Evolutionary conservation across 2,888 invertebrate genomes (phyloP).

Genomic region (Ornithoptera alexandrae): DNA sequence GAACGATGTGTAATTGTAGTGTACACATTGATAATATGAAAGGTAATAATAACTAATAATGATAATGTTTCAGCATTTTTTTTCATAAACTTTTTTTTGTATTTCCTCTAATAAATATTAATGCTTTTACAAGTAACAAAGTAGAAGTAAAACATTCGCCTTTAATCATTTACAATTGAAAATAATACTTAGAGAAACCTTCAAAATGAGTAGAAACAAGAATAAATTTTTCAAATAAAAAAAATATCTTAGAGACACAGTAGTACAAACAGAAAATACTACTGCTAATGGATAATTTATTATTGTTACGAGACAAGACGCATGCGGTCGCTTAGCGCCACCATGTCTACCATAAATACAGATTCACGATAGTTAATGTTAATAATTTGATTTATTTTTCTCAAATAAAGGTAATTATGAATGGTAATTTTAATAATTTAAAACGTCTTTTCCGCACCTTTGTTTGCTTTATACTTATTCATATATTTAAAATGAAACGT

Average conservation of each 20-base stretch:
- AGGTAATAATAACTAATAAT: neutral
- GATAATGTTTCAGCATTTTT: neutral
- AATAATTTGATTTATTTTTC: neutral
- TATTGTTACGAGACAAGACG: constrained; percentile 76
- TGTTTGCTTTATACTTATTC: no score
- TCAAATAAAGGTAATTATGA: neutral
- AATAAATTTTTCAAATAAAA: constrained; percentile 15
- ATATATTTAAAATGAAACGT: no score
- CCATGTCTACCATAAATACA: constrained; percentile 35
- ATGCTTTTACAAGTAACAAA: no score
- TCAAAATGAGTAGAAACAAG: constrained; percentile 7
- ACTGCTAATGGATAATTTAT: constrained; percentile 80
- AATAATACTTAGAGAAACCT: neutral
- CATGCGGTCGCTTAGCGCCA: constrained; percentile 74
- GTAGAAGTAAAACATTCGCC: no score
- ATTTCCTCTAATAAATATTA: neutral
- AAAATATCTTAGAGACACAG: constrained; percentile 32
- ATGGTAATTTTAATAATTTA: no score
- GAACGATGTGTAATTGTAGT: constrained; percentile 44
- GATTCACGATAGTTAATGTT: constrained; percentile 49
- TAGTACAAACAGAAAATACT: constrained; percentile 56
- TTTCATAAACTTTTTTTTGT: neutral
- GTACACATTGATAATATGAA: constrained; percentile 13
- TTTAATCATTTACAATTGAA: neutral
- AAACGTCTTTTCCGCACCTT: no score